phyloP scores from a whole-genome alignment of 2,797 vertebrate species.

The Dicrostonyx torquatus region DNA sequence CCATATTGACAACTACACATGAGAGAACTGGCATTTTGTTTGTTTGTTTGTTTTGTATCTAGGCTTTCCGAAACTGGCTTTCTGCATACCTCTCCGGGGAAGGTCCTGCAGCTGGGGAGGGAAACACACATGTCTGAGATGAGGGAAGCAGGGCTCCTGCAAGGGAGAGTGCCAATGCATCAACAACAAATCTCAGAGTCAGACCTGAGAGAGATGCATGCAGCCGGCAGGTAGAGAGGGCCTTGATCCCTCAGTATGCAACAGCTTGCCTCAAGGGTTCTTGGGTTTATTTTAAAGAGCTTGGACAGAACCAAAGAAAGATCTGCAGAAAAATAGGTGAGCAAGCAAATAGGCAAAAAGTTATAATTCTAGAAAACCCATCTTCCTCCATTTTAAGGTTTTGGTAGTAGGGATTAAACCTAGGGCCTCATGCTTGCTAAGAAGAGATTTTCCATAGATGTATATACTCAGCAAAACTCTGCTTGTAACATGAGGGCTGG shows the following conservation, averaged over 20 bases:
- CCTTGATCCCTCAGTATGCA: not conserved
- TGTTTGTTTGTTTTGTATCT: not conserved
- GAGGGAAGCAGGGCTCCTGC: not conserved
- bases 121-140: not conserved
- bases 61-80: not conserved
- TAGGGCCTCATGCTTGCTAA: not conserved
- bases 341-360: not conserved
- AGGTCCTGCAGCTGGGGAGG: not conserved
- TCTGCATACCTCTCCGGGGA: not conserved
- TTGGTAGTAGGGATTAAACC: not conserved
- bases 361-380: not conserved
- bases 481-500: too few relatives aligned
- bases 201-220: not conserved
- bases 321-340: conserved; percentile 19
- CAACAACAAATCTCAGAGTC: not conserved
- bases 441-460: not conserved
- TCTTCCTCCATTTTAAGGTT: not conserved
- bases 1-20: not conserved
- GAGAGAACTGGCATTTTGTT: not conserved
- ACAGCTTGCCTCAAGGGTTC: not conserved
- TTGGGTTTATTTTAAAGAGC: conserved; percentile 7
- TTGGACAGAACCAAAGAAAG: conserved; percentile 19
- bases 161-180: not conserved
- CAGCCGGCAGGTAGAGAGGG: not conserved
- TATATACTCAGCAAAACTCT: not conserved